Evolutionary conservation across 2,113 vertebrate species (phyloP), one percentile per base, ranked within the genome.

Genomic region (Collichthys lucidus): DNA sequence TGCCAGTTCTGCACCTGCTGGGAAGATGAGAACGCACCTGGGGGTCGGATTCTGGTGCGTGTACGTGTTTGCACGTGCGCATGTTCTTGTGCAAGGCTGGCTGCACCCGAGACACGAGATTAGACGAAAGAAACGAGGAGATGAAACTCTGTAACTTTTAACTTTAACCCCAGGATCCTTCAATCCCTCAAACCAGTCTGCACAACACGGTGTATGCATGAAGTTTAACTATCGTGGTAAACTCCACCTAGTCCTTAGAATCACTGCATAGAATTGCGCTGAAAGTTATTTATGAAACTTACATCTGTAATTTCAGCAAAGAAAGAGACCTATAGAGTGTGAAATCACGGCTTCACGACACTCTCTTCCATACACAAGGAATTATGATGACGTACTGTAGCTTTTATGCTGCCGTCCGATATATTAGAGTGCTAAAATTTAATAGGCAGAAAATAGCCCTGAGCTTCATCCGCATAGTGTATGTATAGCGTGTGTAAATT

Each of bases 21-120:
- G 77, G 35, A 87, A 85, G 79, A 80, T 74, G 89, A 82, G 86
- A 88, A 89, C 19, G 31, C 88, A 88, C 86, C 85, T 86, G 84
- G 83, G 31, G 82, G 50, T 88, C 59, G 22, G 64, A 79, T 47
- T 61, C 42, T 74, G 50, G 49, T 82, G 35, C 59, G 60, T 79
- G 31, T 73, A 40, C 35, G 63, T 47, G 11, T 57, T 70, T 40
- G 35, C 35, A 40, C 35, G 35, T 40, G 35, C 7, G 35, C 9
- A 8, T 68, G 24, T 56, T 72, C 22, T 9, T 66, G 20, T 67
- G 44, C 20, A 12, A 49, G 26, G 60, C 44, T 70, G 12, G 35
- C 11, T 70, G 19, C 56, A 53, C 31, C 47, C 12, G 6, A 57
- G 35, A 56, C 56, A 9, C 1, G 14, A 42, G 44, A 19, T 11